A percentile compares a stretch with the other conserved stretches of the same genome.
Evolutionary conservation across 2,888 invertebrate species (phyloP).

Genomic region (Acrocera orbiculus): DNA sequence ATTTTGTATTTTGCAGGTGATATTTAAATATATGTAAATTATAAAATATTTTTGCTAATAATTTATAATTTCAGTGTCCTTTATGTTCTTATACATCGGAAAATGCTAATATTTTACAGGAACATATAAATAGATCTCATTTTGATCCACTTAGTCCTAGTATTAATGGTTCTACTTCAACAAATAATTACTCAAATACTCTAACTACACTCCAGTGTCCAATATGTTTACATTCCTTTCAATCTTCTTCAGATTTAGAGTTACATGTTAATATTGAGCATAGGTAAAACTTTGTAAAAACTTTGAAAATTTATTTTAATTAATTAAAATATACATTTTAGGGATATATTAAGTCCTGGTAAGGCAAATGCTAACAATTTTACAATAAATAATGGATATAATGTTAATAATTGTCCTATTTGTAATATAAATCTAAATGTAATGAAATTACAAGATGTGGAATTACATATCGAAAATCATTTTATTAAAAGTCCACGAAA

Average conservation of each 20-base stretch:
- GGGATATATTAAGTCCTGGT: slow-evolving; percentile 20
- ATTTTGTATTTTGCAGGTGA: slow-evolving; percentile 11
- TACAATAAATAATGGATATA: slow-evolving; percentile 16
- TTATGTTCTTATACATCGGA: slow-evolving; percentile 59
- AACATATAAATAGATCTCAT: slow-evolving; percentile 69
- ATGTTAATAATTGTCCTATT: slow-evolving; percentile 32
- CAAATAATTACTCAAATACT: slow-evolving; percentile 30
- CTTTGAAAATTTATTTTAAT: neutral
- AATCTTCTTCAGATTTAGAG: slow-evolving; percentile 60
- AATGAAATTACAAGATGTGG: slow-evolving; percentile 35
- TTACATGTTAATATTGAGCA: slow-evolving; percentile 75
- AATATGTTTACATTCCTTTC: slow-evolving; percentile 54
- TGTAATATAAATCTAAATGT: slow-evolving; percentile 32
- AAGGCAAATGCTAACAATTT: slow-evolving; percentile 13
- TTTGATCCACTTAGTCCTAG: slow-evolving; percentile 35
- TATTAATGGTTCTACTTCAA: slow-evolving; percentile 27
- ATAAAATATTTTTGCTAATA: slow-evolving; percentile 2
- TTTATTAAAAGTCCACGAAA: slow-evolving; percentile 34
- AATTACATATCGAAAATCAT: slow-evolving; percentile 64
- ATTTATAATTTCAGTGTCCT: slow-evolving; percentile 40
- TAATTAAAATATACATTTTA: slow-evolving; percentile 3
- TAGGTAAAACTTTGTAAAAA: slow-evolving; percentile 45
- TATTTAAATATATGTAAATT: slow-evolving; percentile 1
- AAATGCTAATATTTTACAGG: slow-evolving; percentile 55
- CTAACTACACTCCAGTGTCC: slow-evolving; percentile 52